Base-by-base conservation (phyloP, 2,888 invertebrate species). In the Ferdinandea cuprea region DNA sequence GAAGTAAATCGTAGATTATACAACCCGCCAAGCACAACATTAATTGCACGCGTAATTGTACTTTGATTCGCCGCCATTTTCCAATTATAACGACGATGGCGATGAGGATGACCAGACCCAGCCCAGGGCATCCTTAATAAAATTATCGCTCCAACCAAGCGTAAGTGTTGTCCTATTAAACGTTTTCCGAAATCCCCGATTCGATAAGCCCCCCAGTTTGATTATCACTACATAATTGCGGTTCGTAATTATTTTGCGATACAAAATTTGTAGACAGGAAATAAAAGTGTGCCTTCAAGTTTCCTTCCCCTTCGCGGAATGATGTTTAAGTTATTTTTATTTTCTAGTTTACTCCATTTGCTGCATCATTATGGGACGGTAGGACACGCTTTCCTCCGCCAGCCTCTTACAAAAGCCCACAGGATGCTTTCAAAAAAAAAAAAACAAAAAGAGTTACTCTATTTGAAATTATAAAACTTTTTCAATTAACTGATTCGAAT, bases 401-500 rank as follows among this genome's bases (percentile, higher is more conserved):
- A 15, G 25, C 48, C 5, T 13, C 15, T 13, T 52, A 46, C 21
- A 63, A 40, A 65, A 54, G 54, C 66, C 61, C 13, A 63, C 65
- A 65, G 66, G 66, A 54, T 68, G 66, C 21, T 42, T 40, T n/a
- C 11, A 15, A 28, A 3, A 28, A 48, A 28, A 58, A 40, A 61
- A 59, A 72, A 76, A 48, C 17, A 58, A 40, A 61, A 59, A 72
- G 68, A 76, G 32, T 66, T 66, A 42, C 44, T 52, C 59, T 76
- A 66, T 61, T 76, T 59, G 42, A 52, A 76, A 76, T 76, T 76
- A 61, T 76, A 76, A 76, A 76, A 76, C 59, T 76, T 76, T 76
- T 76, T 76, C 74, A 76, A 76, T 76, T 76, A 76, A 68, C 74
- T 59, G 58, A 68, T 59, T 42, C 52, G 74, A 66, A 76, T 76